Conservation (phyloP, 2,113 vertebrate species). For the Sander vitreus region DNA sequence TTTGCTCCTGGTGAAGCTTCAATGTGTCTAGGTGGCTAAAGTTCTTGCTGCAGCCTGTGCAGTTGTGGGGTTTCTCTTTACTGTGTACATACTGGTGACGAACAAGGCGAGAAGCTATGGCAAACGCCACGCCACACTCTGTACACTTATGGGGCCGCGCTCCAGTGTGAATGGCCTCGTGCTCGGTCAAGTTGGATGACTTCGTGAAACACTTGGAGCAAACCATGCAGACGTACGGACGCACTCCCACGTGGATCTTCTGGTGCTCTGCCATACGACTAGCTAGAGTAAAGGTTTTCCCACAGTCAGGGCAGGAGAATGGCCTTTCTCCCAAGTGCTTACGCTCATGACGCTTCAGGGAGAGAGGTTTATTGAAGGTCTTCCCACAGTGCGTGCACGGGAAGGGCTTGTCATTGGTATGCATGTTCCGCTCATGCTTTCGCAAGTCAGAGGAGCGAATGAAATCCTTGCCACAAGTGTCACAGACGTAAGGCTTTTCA, state of each 20-base stretch:
- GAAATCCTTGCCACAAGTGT: conserved; percentile 83
- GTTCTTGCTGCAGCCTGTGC: conserved; percentile 61
- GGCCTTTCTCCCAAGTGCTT: conserved; percentile 88
- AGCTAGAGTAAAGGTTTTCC: conserved; percentile 85
- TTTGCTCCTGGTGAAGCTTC: conserved; percentile 73
- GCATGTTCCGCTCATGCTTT: conserved; percentile 87
- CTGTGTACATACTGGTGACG: conserved; percentile 78
- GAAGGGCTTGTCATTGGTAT: conserved; percentile 87
- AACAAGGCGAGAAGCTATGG: conserved; percentile 79
- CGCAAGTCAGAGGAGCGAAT: conserved; percentile 85
- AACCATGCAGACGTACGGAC: conserved; percentile 58
- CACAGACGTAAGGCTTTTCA: conserved; percentile 84
- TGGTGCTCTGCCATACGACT: conserved; percentile 88
- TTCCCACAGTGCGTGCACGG: conserved; percentile 86
- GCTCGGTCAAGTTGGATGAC: conserved; percentile 82
- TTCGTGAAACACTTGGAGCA: conserved; percentile 84
- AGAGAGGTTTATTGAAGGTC: conserved; percentile 88
- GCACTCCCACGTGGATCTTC: conserved; percentile 81
- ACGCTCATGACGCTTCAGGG: conserved; percentile 87
- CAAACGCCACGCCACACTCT: conserved; percentile 82
- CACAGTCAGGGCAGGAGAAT: conserved; percentile 85
- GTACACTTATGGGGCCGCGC: conserved; percentile 77
- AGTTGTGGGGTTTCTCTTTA: conserved; percentile 57
- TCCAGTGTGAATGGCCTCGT: conserved; percentile 82
- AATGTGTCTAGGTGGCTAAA: conserved; percentile 60